These are phyloP conservation scores for Cantharis rufa DNA, from an alignment of 2,888 invertebrate species.

Conservation along the genomic window DNA sequence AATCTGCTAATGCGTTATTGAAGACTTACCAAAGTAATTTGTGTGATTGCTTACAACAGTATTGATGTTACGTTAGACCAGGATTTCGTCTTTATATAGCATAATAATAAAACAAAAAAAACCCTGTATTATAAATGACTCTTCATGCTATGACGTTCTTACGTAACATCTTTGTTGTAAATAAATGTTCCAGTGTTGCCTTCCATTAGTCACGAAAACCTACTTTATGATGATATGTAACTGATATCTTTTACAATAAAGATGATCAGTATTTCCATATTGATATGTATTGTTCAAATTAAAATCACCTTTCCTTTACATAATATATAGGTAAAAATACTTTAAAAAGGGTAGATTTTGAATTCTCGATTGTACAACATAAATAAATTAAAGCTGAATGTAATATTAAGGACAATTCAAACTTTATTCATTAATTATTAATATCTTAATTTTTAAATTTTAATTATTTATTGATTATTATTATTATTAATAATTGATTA, in stretches of 20 bases:
- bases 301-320: too few relatives aligned
- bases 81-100: background rate
- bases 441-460: too few relatives aligned
- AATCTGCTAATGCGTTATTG: constrained; percentile 24
- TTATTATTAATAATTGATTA: too few relatives aligned
- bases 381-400: too few relatives aligned
- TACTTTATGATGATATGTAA: background rate
- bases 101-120: background rate
- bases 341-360: too few relatives aligned
- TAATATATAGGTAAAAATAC: too few relatives aligned
- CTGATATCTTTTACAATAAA: background rate
- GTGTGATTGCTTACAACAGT: constrained; percentile 17
- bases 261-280: background rate
- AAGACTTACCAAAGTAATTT: constrained; percentile 19
- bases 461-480: too few relatives aligned
- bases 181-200: constrained; percentile 7
- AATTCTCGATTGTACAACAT: too few relatives aligned
- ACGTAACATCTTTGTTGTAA: constrained; percentile 10
- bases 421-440: too few relatives aligned
- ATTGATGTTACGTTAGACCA: background rate
- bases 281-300: too few relatives aligned
- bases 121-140: background rate
- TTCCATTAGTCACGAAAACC: background rate
- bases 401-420: too few relatives aligned
- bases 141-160: constrained; percentile 1